phyloP scores from a whole-genome alignment of 2,113 vertebrate species.

The Clupea harengus region DNA sequence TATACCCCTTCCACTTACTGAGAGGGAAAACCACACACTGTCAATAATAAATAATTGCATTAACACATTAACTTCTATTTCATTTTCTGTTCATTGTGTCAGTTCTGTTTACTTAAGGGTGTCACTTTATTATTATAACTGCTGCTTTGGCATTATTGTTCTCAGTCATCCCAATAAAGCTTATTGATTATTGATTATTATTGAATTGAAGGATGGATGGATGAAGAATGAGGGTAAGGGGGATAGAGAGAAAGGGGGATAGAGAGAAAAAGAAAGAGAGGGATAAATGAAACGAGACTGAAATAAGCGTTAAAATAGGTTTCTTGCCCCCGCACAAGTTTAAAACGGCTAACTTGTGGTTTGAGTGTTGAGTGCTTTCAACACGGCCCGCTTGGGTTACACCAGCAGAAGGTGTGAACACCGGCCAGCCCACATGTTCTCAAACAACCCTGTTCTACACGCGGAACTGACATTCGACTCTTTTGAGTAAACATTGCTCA shows the following conservation, averaged over 20 bases:
- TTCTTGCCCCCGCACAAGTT: not conserved
- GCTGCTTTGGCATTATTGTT: no score
- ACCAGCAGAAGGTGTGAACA: not conserved
- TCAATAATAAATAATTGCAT: no score
- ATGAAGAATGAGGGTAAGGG: not conserved
- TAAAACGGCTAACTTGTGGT: not conserved
- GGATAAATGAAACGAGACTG: not conserved
- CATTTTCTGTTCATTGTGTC: no score
- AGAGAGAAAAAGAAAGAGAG: not conserved
- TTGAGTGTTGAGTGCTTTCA: not conserved
- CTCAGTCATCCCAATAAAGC: no score
- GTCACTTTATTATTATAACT: no score
- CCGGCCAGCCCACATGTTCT: not conserved
- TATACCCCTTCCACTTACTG: no score
- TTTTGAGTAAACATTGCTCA: constrained; percentile 30
- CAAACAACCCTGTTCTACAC: not conserved
- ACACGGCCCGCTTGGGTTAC: not conserved
- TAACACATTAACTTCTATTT: no score
- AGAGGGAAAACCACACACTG: no score
- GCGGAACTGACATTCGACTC: not conserved
- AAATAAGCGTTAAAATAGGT: not conserved
- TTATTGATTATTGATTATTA: no score
- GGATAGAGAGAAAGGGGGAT: not conserved
- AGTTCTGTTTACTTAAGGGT: no score
- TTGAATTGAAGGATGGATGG: no score